Percentiles rank a stretch among this genome's conserved stretches.
These are phyloP conservation scores for Odontophorus gujanensis DNA, from an alignment of 2,113 vertebrate species.

Conservation along the genomic window DNA sequence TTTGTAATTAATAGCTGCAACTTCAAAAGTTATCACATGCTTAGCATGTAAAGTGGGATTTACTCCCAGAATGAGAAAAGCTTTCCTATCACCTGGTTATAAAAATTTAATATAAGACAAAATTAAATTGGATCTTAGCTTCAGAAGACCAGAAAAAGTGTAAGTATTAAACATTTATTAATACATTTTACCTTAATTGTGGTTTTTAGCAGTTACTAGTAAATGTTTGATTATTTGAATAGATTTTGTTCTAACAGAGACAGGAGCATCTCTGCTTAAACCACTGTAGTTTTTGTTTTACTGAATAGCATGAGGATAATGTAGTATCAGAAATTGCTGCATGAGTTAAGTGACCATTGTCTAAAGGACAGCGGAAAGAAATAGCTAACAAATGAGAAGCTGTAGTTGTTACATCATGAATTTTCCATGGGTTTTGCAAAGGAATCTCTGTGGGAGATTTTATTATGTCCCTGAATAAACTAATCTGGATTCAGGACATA, in stretches of 20 bases:
- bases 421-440: conserved; percentile 64
- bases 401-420: conserved; percentile 50
- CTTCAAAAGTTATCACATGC: conserved; percentile 32
- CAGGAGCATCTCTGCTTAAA: conserved; percentile 33
- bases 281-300: conserved; percentile 31
- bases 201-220: conserved; percentile 42
- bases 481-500: conserved; percentile 51
- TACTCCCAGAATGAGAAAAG: conserved; percentile 36
- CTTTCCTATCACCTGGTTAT: conserved; percentile 50
- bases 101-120: conserved; percentile 51
- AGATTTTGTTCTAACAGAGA: conserved; percentile 33
- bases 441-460: conserved; percentile 57
- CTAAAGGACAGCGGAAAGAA: conserved; percentile 55
- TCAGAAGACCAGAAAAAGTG: conserved; percentile 39
- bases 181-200: conserved; percentile 53
- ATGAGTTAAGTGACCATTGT: conserved; percentile 55
- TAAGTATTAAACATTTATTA: conserved; percentile 68
- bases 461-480: conserved; percentile 49
- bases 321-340: conserved; percentile 22
- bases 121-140: conserved; percentile 33
- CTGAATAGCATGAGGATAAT: conserved; percentile 1
- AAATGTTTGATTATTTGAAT: conserved; percentile 55
- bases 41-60: conserved; percentile 8
- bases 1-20: conserved; percentile 41
- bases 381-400: conserved; percentile 32